These are phyloP conservation scores for Pollenia labialis DNA, from an alignment of 2,888 invertebrate genomes.

Conservation along the genomic window DNA sequence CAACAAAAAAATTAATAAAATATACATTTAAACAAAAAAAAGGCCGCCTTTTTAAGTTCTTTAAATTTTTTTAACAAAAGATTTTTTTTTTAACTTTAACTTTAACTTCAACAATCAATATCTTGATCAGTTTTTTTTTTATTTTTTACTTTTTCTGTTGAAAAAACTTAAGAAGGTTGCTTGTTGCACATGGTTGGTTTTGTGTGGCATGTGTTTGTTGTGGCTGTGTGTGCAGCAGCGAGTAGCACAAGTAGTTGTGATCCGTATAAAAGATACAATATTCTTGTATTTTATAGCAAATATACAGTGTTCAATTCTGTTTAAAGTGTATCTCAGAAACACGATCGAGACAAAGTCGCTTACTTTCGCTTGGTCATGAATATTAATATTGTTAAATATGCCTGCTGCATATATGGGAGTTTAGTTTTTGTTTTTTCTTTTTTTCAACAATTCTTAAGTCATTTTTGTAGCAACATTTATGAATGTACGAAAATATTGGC, in stretches of 20 bases:
- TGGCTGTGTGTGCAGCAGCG: background rate
- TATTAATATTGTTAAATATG: conserved; percentile 77
- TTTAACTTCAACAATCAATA: conserved; percentile 63
- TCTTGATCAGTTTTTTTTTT: conserved; percentile 55
- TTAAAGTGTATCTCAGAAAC: conserved; percentile 66
- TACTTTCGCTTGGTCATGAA: conserved; percentile 78
- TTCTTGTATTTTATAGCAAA: conserved; percentile 23
- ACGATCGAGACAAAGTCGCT: conserved; percentile 74
- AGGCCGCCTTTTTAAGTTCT: conserved; percentile 57
- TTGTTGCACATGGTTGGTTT: conserved; percentile 23
- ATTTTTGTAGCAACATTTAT: conserved; percentile 8
- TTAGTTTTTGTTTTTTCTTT: conserved; percentile 4
- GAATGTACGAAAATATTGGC: conserved; percentile 21
- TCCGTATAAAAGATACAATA: conserved; percentile 35
- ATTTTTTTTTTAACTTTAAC: conserved; percentile 31
- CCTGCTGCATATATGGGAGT: conserved; percentile 64
- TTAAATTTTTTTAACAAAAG: conserved; percentile 61
- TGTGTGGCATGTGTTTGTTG: conserved; percentile 44
- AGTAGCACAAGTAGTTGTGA: conserved; percentile 42
- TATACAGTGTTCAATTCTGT: conserved; percentile 48
- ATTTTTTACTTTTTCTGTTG: conserved; percentile 25
- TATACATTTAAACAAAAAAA: conserved; percentile 61
- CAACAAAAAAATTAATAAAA: conserved; percentile 51
- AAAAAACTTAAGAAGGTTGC: conserved; percentile 21
- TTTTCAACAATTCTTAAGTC: background rate